Percentiles rank a stretch among this genome's conserved stretches.
Conservation (phyloP, 2,797 vertebrate species). For the Hyperoplus immaculatus region DNA sequence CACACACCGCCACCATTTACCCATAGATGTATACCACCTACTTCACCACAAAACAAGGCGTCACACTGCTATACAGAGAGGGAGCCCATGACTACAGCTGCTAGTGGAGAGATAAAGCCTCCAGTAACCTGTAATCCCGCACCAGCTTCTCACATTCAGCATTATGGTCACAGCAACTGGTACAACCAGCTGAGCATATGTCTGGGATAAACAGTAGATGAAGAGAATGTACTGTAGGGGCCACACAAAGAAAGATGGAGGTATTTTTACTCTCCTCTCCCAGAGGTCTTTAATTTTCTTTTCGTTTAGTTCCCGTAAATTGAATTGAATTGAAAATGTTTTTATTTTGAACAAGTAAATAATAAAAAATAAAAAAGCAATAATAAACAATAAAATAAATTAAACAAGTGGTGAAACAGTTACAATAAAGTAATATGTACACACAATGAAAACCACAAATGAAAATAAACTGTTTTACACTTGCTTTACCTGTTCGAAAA, state of each 20-base stretch:
- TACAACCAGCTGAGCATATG: background rate
- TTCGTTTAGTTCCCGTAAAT: background rate
- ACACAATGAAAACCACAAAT: no score
- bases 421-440: no score
- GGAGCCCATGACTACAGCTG: slow-evolving; percentile 57
- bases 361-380: no score
- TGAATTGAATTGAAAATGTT: no score
- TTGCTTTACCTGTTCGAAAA: no score
- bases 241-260: background rate
- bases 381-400: no score
- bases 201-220: slow-evolving; percentile 6
- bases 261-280: background rate
- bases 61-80: slow-evolving; percentile 51
- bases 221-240: slow-evolving; percentile 1
- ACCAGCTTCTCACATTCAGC: slow-evolving; percentile 46
- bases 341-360: no score
- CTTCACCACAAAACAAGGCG: slow-evolving; percentile 49
- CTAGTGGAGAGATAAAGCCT: slow-evolving; percentile 66
- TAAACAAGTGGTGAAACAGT: no score
- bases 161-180: slow-evolving; percentile 8
- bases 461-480: no score
- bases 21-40: slow-evolving; percentile 54
- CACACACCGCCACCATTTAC: slow-evolving; percentile 48
- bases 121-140: slow-evolving; percentile 74
- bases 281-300: background rate